Conservation (phyloP, 2,888 invertebrate species). For the Argyra leucocephala region DNA sequence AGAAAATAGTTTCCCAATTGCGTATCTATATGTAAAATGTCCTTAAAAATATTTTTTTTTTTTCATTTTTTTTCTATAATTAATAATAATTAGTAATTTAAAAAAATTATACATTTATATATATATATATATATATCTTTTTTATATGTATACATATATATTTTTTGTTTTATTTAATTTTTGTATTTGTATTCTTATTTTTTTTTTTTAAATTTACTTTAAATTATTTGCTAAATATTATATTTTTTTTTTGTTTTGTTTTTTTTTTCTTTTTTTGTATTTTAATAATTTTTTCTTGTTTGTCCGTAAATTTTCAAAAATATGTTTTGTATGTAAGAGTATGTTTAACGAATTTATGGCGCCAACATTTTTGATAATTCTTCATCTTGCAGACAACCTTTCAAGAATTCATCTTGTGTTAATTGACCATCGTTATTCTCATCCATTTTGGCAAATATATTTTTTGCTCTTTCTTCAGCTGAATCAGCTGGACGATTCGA, state of each 20-base stretch:
- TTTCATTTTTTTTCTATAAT: not conserved
- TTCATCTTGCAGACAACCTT: constrained; percentile 94
- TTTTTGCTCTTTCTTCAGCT: constrained; percentile 94
- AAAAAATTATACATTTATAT: too few species aligned
- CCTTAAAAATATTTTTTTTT: not conserved
- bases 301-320: not conserved
- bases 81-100: not conserved
- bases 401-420: constrained; percentile 95
- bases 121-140: too few species aligned
- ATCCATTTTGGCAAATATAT: constrained; percentile 99
- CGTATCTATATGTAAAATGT: not conserved
- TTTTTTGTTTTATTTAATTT: too few species aligned
- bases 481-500: constrained; percentile 91
- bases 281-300: not conserved
- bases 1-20: too few species aligned
- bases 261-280: constrained; percentile 19
- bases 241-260: constrained; percentile 13
- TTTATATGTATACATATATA: too few species aligned
- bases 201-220: too few species aligned
- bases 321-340: not conserved
- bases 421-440: constrained; percentile 97
- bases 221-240: too few species aligned
- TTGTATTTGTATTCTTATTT: too few species aligned
- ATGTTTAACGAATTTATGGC: constrained; percentile 54
- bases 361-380: constrained; percentile 91